phyloP scores from a whole-genome alignment of 2,888 invertebrate species.

The Antheraea yamamai region DNA sequence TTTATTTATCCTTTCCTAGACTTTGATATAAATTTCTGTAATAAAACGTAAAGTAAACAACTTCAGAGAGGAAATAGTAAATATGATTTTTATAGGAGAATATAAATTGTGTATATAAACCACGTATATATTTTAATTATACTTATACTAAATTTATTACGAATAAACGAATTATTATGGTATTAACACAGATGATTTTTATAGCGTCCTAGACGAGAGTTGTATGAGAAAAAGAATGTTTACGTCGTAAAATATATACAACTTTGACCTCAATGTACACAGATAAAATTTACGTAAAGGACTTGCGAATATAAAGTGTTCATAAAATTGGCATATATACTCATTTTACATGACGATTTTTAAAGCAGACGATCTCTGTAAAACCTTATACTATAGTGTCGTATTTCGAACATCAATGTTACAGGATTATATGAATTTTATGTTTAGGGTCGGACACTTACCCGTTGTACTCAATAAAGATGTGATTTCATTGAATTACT shows the following conservation, averaged over 20 bases:
- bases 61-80: background rate
- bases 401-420: background rate
- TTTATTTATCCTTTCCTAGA: no score
- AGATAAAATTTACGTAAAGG: background rate
- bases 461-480: conserved; percentile 2
- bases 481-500: background rate
- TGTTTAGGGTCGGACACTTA: background rate
- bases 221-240: background rate
- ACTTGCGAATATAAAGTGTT: conserved; percentile 1
- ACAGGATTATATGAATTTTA: conserved; percentile 9
- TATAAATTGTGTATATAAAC: background rate
- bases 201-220: background rate
- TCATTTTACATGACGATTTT: conserved; percentile 12
- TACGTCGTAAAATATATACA: background rate
- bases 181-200: background rate
- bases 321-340: conserved; percentile 3
- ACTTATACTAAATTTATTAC: background rate
- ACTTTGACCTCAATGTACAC: conserved; percentile 8
- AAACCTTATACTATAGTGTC: background rate
- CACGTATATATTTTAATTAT: background rate
- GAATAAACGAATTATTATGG: background rate
- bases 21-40: background rate
- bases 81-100: background rate
- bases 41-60: background rate
- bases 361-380: conserved; percentile 2